Base-by-base conservation (phyloP, 2,797 vertebrate genomes). In the Channallabes apus region DNA sequence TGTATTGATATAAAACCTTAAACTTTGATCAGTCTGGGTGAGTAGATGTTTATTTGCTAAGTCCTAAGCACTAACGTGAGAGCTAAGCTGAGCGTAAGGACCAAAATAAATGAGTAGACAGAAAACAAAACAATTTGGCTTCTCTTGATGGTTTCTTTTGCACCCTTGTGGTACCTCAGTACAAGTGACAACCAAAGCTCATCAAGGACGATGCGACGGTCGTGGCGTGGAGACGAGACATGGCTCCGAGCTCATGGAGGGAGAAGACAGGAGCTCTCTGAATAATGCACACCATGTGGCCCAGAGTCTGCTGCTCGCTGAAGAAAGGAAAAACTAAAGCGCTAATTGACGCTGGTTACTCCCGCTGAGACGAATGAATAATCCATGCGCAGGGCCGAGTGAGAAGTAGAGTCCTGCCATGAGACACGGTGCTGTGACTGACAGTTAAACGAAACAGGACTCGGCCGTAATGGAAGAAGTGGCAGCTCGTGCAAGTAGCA, bases 301-400 rank as follows among this genome's bases (percentile, higher is more conserved):
- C 82, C 78, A 65, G 86, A 77, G 83, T 89, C 87, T 4, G 86
- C 90, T 93, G 91, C 83, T 92, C 89, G 78, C 90, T 83, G 85
- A 90, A 89, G 86, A 88, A 90, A 86, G 87, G 90, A 91, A 91
- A 91, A 92, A 86, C 86, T 88, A 90, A 82, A 86, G 89, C 86
- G 87, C 91, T 94, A 93, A 94, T 93, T 94, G 93, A 92, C 91
- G 92, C 92, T 91, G 88, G 85, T 91, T 94, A 92, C 92, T 92
- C 92, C 93, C 89, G 90, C 91, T 90, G 93, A 78, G 92, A 90
- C 83, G 88, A 94, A 93, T 94, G 83, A 93, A 94, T 92, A 90
- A 94, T 93, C 91, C 87, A 94, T 90, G 84, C 87, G 68, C 82
- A 75, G 15, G 86, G 88, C 87, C 85, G 72, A 83, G 54, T 27